Evolutionary conservation across 2,797 vertebrate genomes (phyloP).

Genomic region (Diplodus puntazzo): DNA sequence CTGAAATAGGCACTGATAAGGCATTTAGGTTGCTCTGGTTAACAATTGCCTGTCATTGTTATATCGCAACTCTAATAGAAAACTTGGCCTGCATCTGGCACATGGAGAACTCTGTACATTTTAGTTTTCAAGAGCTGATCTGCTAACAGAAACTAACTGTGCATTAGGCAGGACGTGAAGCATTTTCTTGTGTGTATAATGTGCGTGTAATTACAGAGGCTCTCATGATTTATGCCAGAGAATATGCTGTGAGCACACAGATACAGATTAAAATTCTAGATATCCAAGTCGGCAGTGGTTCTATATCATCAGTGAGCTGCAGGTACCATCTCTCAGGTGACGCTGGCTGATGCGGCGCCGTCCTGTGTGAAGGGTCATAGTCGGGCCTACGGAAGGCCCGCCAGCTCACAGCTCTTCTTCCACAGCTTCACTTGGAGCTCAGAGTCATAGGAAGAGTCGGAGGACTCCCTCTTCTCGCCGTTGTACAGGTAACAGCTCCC

Average conservation of each 20-base stretch:
- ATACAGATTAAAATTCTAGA: background rate
- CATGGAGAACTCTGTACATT: background rate
- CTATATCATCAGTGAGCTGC: too few relatives aligned
- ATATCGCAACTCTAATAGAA: too few relatives aligned
- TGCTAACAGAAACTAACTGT: background rate
- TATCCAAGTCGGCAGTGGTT: background rate
- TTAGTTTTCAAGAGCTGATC: background rate
- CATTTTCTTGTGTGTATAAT: background rate
- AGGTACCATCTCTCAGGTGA: too few relatives aligned
- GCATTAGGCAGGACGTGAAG: background rate
- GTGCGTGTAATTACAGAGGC: too few relatives aligned
- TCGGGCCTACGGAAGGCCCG: slow-evolving; percentile 79
- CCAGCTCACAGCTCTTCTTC: slow-evolving; percentile 88
- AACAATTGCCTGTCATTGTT: background rate
- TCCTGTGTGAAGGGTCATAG: background rate
- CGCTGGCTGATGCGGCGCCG: too few relatives aligned
- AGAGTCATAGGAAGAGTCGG: slow-evolving; percentile 81
- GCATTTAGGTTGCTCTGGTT: background rate
- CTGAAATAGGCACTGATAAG: background rate
- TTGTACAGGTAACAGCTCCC: slow-evolving; percentile 92
- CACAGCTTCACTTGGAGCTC: slow-evolving; percentile 89
- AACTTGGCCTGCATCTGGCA: background rate
- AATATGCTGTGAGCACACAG: too few relatives aligned
- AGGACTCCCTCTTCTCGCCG: slow-evolving; percentile 85
- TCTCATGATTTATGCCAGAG: background rate